phyloP scores from a whole-genome alignment of 2,113 vertebrate species.

The Nibea coibor region DNA sequence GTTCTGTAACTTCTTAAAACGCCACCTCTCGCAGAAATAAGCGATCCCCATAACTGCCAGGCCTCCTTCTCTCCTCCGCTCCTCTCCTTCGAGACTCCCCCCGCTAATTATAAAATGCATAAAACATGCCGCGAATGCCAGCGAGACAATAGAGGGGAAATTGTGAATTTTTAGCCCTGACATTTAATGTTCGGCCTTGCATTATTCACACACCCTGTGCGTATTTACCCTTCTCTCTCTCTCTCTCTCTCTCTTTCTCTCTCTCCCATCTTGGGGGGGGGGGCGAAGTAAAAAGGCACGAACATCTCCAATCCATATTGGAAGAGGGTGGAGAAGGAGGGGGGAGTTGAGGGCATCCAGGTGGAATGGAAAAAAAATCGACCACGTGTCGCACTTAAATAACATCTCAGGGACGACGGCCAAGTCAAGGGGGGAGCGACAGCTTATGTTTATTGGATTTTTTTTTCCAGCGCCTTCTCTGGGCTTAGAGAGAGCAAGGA shows the following conservation, averaged over 20 bases:
- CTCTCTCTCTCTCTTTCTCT: slow-evolving; percentile 47
- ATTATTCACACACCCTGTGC: slow-evolving; percentile 81
- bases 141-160: slow-evolving; percentile 77
- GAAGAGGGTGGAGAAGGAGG: neutral
- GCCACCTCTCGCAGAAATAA: slow-evolving; percentile 51
- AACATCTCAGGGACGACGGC: slow-evolving; percentile 60
- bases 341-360: slow-evolving; percentile 27
- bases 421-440: slow-evolving; percentile 41
- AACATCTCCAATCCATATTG: slow-evolving; percentile 56
- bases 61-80: slow-evolving; percentile 39
- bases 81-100: slow-evolving; percentile 60
- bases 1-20: slow-evolving; percentile 59
- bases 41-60: slow-evolving; percentile 27
- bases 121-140: slow-evolving; percentile 79
- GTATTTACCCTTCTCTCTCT: slow-evolving; percentile 76
- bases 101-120: slow-evolving; percentile 84
- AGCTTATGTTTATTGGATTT: slow-evolving; percentile 74
- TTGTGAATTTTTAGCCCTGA: slow-evolving; percentile 80
- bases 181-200: slow-evolving; percentile 81
- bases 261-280: slow-evolving; percentile 34
- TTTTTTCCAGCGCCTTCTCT: neutral
- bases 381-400: slow-evolving; percentile 65
- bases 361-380: slow-evolving; percentile 67
- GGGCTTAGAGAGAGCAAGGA: slow-evolving; percentile 17
- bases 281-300: slow-evolving; percentile 41